Percentiles rank a stretch among this genome's conserved stretches.
Conservation (phyloP, 2,888 invertebrate genomes). For the Limnephilus lunatus region DNA sequence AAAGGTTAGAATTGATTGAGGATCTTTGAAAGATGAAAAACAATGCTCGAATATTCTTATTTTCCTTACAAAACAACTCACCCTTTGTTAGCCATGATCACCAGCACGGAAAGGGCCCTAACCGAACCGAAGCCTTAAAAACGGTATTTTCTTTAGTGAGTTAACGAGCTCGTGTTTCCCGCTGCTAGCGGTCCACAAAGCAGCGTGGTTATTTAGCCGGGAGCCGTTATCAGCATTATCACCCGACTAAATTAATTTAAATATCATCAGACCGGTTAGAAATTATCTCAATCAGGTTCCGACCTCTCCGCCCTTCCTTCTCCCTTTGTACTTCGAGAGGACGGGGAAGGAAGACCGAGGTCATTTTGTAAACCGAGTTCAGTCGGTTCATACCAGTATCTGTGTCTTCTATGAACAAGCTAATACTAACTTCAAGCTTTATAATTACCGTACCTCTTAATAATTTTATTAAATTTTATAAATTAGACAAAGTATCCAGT, state of each 20-base stretch:
- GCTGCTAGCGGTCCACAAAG: neutral
- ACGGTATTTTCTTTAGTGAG: neutral
- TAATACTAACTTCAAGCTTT: too few species aligned
- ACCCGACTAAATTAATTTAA: conserved; percentile 13
- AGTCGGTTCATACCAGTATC: too few species aligned
- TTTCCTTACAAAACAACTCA: neutral
- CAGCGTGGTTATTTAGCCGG: conserved; percentile 12
- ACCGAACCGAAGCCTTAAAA: neutral
- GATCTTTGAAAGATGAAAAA: too few species aligned
- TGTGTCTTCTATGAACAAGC: too few species aligned
- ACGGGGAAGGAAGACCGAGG: too few species aligned
- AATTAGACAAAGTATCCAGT: too few species aligned
- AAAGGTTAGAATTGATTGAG: too few species aligned
- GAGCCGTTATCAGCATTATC: conserved; percentile 5
- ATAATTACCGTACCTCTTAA: too few species aligned
- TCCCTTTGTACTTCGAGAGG: neutral
- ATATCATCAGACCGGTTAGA: neutral
- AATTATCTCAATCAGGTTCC: neutral
- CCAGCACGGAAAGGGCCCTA: neutral
- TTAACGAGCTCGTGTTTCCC: neutral
- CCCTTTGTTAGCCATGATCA: neutral
- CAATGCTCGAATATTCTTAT: neutral
- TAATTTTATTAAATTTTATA: too few species aligned
- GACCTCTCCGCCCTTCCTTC: neutral
- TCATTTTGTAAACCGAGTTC: too few species aligned